A percentile compares a stretch with the other conserved stretches of the same genome.
phyloP scores from a whole-genome alignment of 2,888 invertebrate species.

The Netelia fuscicornis region DNA sequence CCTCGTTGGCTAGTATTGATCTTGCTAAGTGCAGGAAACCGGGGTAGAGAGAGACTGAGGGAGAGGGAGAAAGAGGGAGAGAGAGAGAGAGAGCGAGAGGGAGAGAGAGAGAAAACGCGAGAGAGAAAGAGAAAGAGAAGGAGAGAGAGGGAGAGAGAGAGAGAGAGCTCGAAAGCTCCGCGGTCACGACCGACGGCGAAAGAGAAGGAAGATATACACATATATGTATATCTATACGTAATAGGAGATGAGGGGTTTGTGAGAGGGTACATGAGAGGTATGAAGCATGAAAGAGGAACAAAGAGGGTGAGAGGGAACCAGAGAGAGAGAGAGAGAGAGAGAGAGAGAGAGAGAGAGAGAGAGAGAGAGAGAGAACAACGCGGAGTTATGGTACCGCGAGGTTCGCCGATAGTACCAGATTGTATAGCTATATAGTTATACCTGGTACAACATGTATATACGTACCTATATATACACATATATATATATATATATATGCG shows the following conservation, averaged over 20 bases:
- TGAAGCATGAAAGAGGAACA: constrained; percentile 64
- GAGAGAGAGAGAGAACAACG: constrained; percentile 59
- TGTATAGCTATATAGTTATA: neutral
- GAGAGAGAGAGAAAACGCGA: constrained; percentile 76
- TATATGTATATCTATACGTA: constrained; percentile 35
- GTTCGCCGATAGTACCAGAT: constrained; percentile 54
- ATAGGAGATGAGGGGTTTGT: constrained; percentile 35
- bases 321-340: constrained; percentile 58
- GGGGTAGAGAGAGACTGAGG: constrained; percentile 78
- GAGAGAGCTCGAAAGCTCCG: constrained; percentile 53
- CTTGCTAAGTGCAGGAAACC: constrained; percentile 85
- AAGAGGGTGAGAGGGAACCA: constrained; percentile 48
- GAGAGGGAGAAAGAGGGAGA: constrained; percentile 76
- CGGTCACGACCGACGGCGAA: constrained; percentile 51
- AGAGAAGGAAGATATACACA: constrained; percentile 50
- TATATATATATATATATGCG: constrained; percentile 8
- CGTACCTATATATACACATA: neutral
- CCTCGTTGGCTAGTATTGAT: constrained; percentile 88
- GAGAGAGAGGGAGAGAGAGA: constrained; percentile 77
- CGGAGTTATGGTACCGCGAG: constrained; percentile 51
- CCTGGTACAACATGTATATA: constrained; percentile 4
- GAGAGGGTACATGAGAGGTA: constrained; percentile 55
- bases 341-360: constrained; percentile 61
- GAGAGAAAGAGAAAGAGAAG: constrained; percentile 77
- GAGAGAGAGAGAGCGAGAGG: constrained; percentile 78